phyloP scores from a whole-genome alignment of 1,140 invertebrate genomes.

The Cheumatopsyche charites region DNA sequence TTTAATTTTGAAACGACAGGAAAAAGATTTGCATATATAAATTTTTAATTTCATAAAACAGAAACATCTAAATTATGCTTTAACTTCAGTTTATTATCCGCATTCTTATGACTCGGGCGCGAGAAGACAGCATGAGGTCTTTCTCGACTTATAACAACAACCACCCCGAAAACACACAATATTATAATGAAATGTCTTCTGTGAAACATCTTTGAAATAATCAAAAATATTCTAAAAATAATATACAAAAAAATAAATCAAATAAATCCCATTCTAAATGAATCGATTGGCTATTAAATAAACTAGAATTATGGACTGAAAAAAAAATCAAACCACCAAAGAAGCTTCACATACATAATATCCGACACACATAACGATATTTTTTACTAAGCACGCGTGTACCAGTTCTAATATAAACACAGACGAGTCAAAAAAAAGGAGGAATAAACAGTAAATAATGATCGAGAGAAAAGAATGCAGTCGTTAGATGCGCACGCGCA shows the following conservation, averaged over 20 bases:
- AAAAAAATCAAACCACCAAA: no score
- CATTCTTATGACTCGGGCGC: neutral
- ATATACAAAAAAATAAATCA: no score
- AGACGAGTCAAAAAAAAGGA: neutral
- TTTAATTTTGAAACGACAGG: neutral
- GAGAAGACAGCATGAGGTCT: conserved; percentile 2
- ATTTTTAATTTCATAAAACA: conserved; percentile 5
- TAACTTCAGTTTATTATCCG: conserved; percentile 9
- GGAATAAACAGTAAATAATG: neutral
- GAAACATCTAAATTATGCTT: conserved; percentile 1
- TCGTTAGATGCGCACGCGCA: conserved; percentile 2
- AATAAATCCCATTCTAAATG: no score
- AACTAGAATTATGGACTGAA: no score
- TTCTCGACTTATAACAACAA: neutral
- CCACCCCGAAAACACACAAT: neutral
- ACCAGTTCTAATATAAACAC: neutral
- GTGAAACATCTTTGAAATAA: no score
- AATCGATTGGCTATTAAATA: no score
- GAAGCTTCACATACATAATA: no score
- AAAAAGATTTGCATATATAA: conserved; percentile 1
- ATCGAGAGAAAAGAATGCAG: neutral
- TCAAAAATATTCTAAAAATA: no score
- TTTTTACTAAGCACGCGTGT: neutral
- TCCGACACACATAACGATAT: no score
- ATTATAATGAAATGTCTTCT: neutral